phyloP scores from a whole-genome alignment of 2,797 vertebrate genomes.

The Dromococcyx pavoninus region DNA sequence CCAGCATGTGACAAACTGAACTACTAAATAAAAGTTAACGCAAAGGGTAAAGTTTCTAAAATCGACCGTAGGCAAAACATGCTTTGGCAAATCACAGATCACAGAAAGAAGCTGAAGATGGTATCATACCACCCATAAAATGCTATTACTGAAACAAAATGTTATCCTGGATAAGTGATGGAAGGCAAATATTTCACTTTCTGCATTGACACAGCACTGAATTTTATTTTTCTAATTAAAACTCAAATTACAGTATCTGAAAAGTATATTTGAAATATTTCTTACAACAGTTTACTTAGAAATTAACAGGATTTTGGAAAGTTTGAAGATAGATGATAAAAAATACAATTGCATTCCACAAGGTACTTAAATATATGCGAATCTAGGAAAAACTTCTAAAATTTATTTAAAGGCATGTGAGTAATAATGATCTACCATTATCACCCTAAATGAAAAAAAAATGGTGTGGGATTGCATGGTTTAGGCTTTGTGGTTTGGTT shows the following conservation, averaged over 20 bases:
- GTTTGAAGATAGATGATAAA: neutral
- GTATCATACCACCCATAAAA: neutral
- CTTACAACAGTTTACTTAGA: neutral
- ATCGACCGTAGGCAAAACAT: neutral
- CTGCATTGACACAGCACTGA: neutral
- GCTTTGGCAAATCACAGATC: neutral
- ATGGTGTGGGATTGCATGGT: neutral
- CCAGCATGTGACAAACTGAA: neutral
- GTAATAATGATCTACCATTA: neutral
- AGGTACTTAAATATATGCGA: neutral
- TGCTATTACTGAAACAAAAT: neutral
- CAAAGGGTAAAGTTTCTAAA: neutral
- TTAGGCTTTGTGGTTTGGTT: neutral
- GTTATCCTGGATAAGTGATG: neutral
- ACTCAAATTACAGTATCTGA: neutral
- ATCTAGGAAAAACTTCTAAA: neutral
- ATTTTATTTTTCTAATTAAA: neutral
- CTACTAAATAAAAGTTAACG: neutral
- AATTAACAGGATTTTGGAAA: neutral
- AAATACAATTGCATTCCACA: neutral
- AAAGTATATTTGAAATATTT: neutral
- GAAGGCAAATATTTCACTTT: neutral
- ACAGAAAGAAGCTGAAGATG: neutral
- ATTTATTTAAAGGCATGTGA: neutral
- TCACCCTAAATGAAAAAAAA: neutral